phyloP scores from a whole-genome alignment of 2,113 vertebrate species.

The Leucopsar rothschildi region DNA sequence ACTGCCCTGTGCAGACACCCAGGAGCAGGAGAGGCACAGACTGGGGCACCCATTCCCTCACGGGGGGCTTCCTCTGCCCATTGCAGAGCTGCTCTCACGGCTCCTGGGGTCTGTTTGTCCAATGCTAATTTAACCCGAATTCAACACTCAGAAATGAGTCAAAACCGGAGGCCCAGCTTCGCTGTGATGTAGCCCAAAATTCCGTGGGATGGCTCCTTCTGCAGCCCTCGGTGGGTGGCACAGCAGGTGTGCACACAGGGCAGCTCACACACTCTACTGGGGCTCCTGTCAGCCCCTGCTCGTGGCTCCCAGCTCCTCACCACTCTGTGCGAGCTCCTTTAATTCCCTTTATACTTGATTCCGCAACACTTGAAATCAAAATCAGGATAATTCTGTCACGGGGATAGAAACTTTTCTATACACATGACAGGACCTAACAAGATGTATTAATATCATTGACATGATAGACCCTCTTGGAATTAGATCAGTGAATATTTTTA shows the following conservation, averaged over 20 bases:
- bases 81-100: rapidly evolving
- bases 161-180: not conserved
- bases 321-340: rapidly evolving
- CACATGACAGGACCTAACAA: not conserved
- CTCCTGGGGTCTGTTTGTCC: rapidly evolving
- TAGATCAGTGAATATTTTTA: conserved; percentile 20
- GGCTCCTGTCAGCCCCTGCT: not conserved
- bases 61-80: not conserved
- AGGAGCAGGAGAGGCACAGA: rapidly evolving
- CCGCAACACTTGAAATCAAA: not conserved
- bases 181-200: not conserved
- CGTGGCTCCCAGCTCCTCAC: rapidly evolving
- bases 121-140: not conserved
- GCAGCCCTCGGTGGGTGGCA: not conserved
- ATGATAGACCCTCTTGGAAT: not conserved
- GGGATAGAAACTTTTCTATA: not conserved
- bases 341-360: not conserved
- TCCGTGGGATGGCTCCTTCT: rapidly evolving
- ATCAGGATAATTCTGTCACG: not conserved
- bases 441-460: not conserved
- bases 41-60: too few relatives aligned
- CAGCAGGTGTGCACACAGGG: rapidly evolving
- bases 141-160: not conserved
- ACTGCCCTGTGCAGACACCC: not conserved
- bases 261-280: not conserved